Evolutionary conservation across 64 coral and sea anemone genomes (phyloP).

Genomic region (Montipora cactus): DNA sequence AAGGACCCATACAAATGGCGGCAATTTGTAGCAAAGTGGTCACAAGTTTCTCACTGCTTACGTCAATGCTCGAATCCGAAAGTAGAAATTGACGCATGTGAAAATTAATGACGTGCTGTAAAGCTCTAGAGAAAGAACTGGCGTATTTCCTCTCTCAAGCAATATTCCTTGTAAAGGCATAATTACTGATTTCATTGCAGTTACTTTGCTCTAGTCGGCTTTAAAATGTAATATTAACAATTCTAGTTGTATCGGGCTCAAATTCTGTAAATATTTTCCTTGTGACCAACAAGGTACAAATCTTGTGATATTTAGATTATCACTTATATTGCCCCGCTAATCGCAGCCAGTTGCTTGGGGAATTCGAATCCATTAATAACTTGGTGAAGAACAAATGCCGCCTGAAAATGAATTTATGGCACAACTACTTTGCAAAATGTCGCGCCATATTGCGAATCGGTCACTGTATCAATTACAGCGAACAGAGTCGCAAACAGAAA

Average conservation of each 20-base stretch:
- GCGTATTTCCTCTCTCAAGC: constrained; percentile 8
- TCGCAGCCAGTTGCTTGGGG: constrained; percentile 17
- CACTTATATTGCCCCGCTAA: constrained; percentile 53
- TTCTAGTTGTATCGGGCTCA: constrained; percentile 31
- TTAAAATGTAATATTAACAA: constrained; percentile 22
- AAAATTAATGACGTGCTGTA: constrained; percentile 30
- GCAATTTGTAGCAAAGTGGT: constrained; percentile 18
- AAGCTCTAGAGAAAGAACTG: neutral
- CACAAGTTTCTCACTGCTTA: constrained; percentile 27
- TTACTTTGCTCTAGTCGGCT: constrained; percentile 26
- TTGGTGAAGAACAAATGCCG: constrained; percentile 3
- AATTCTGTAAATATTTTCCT: constrained; percentile 46
- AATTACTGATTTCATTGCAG: constrained; percentile 16
- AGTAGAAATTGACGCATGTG: constrained; percentile 37
- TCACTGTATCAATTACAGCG: constrained; percentile 27
- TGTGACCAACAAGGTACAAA: constrained; percentile 44
- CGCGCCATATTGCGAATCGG: neutral
- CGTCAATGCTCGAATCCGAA: constrained; percentile 29
- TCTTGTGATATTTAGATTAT: constrained; percentile 45
- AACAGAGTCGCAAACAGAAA: constrained; percentile 33
- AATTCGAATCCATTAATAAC: constrained; percentile 50
- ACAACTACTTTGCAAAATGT: constrained; percentile 39
- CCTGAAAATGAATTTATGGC: neutral
- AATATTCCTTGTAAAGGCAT: constrained; percentile 43
- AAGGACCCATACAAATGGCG: constrained; percentile 48